Conservation (phyloP, 1,140 invertebrate genomes). For the Campoletis sonorensis region DNA sequence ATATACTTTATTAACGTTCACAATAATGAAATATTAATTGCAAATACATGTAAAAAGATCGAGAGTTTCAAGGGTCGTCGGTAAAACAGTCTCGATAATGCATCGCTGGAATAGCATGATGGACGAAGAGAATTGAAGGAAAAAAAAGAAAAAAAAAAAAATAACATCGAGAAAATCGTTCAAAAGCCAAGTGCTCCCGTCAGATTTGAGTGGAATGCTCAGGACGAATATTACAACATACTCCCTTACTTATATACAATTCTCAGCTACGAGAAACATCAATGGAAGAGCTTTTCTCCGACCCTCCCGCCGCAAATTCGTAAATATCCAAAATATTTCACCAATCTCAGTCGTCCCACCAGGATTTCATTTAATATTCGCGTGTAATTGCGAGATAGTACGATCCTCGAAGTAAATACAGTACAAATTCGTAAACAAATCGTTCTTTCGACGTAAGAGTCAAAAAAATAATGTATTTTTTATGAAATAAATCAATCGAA, state of each 20-base stretch:
- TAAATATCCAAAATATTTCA: conserved; percentile 37
- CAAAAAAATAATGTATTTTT: conserved; percentile 15
- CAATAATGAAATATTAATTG: conserved; percentile 58
- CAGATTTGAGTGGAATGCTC: conserved; percentile 66
- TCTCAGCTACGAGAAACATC: conserved; percentile 66
- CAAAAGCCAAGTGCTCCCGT: conserved; percentile 60
- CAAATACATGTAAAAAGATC: conserved; percentile 55
- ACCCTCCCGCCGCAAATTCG: neutral
- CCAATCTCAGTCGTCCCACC: neutral
- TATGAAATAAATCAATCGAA: neutral
- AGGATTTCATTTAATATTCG: conserved; percentile 43
- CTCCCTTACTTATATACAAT: conserved; percentile 67
- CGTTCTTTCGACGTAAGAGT: conserved; percentile 32
- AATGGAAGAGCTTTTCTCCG: conserved; percentile 62
- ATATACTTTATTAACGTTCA: conserved; percentile 63
- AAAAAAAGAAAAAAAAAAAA: conserved; percentile 52
- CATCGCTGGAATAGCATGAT: conserved; percentile 44
- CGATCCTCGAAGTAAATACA: conserved; percentile 36
- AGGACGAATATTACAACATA: conserved; percentile 57
- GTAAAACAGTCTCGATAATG: no score
- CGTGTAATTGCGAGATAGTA: conserved; percentile 36
- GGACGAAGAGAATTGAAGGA: no score
- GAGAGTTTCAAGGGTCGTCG: neutral
- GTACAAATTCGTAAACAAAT: conserved; percentile 45
- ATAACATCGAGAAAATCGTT: conserved; percentile 46